phyloP scores from a whole-genome alignment of 2,113 vertebrate species.

The Sturnira hondurensis region DNA sequence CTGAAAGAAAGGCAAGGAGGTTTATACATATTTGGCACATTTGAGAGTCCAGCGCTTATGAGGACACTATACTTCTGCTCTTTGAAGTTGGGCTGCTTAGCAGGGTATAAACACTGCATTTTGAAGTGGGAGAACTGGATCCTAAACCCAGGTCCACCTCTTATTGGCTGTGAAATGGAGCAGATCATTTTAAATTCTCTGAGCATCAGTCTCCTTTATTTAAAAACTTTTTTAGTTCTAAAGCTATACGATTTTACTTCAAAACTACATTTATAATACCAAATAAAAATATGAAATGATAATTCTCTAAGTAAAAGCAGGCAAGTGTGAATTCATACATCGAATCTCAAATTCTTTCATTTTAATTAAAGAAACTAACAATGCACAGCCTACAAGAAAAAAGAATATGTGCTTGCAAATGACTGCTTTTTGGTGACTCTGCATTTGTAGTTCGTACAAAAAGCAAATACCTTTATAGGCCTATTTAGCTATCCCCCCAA shows the following conservation, averaged over 20 bases:
- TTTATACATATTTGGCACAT: not conserved
- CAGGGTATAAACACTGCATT: not conserved
- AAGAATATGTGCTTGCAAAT: conserved; percentile 65
- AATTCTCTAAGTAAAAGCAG: not conserved
- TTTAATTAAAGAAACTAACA: not conserved
- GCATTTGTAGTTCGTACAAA: conserved; percentile 50
- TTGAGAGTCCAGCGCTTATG: not conserved
- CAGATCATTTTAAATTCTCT: not conserved
- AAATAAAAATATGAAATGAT: not conserved
- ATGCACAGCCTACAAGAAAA: not conserved
- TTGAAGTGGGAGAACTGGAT: not conserved
- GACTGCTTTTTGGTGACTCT: conserved; percentile 46
- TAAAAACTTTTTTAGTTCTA: not conserved
- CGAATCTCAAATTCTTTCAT: not conserved
- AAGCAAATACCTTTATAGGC: conserved; percentile 57
- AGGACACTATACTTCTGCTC: not conserved
- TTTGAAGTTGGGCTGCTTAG: not conserved
- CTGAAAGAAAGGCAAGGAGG: not conserved
- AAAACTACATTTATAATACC: not conserved
- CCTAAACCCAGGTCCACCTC: not conserved
- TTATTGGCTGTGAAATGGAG: not conserved
- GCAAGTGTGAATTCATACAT: not conserved
- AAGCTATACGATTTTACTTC: not conserved
- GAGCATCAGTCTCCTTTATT: not conserved
- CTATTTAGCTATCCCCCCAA: conserved; percentile 68